phyloP scores from a whole-genome alignment of 2,888 invertebrate species.

The Ophion obscuratus region DNA sequence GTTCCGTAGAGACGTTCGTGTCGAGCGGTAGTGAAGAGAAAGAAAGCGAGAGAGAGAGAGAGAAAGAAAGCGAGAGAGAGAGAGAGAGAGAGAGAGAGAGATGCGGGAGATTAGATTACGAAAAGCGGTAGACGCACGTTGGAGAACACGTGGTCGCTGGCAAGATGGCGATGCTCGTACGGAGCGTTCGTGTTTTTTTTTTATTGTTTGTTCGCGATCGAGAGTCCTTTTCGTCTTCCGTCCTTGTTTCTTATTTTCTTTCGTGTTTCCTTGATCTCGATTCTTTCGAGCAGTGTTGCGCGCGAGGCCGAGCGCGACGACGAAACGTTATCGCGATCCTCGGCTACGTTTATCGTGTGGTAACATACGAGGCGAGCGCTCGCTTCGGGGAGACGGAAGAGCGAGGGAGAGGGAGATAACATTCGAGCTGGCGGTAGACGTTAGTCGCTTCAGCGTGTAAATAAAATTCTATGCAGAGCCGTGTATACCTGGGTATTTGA shows the following conservation, averaged over 20 bases:
- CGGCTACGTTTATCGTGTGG: conserved; percentile 42
- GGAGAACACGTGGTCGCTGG: conserved; percentile 41
- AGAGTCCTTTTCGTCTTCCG: conserved; percentile 6
- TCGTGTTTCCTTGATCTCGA: conserved; percentile 26
- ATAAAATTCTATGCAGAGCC: too few relatives aligned
- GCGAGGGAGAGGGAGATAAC: conserved; percentile 1
- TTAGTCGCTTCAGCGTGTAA: neutral
- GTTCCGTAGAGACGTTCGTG: neutral
- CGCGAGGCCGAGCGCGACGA: too few relatives aligned
- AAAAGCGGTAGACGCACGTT: conserved; percentile 36
- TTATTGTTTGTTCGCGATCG: neutral
- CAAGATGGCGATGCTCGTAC: conserved; percentile 2
- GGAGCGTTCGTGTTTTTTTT: neutral
- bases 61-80: too few relatives aligned
- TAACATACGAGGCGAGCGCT: too few relatives aligned
- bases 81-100: neutral
- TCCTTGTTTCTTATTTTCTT: too few relatives aligned
- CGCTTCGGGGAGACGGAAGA: neutral
- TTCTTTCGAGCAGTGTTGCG: neutral
- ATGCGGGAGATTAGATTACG: conserved; percentile 47
- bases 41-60: too few relatives aligned
- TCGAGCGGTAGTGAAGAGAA: too few relatives aligned
- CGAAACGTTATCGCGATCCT: conserved; percentile 47
- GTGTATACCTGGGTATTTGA: too few relatives aligned
- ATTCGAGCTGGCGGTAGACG: conserved; percentile 7